phyloP scores from a whole-genome alignment of 2,888 invertebrate genomes.

The Eugnorisma glareosa region DNA sequence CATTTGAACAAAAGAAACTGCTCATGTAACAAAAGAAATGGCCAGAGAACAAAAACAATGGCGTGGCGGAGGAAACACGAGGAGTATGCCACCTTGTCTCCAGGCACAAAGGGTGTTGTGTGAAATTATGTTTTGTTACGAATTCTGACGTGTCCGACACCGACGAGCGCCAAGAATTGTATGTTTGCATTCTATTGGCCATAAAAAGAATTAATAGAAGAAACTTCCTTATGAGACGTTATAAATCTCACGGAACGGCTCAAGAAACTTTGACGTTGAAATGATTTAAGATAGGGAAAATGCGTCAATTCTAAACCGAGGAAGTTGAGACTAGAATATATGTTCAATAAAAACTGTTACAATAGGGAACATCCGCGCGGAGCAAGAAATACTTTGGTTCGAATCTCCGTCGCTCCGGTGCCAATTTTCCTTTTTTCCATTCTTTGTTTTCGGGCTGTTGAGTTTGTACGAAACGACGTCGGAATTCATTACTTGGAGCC shows the following conservation, averaged over 20 bases:
- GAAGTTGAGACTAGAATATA: conserved; percentile 70
- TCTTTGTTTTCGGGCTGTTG: conserved; percentile 82
- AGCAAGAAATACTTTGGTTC: conserved; percentile 76
- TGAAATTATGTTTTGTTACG: conserved; percentile 79
- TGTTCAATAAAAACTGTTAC: conserved; percentile 72
- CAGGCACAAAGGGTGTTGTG: conserved; percentile 82
- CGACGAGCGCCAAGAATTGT: conserved; percentile 57
- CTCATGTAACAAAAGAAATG: conserved; percentile 80
- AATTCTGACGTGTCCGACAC: conserved; percentile 72
- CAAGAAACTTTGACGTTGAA: conserved; percentile 58
- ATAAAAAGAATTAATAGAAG: conserved; percentile 57
- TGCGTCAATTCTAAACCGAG: conserved; percentile 58
- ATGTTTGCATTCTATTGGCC: conserved; percentile 58
- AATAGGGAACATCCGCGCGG: conserved; percentile 62
- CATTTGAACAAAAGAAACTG: conserved; percentile 76
- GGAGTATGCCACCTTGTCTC: conserved; percentile 73
- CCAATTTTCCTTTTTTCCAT: conserved; percentile 78
- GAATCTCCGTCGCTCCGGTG: conserved; percentile 77
- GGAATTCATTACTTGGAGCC: conserved; percentile 72
- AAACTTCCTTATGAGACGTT: conserved; percentile 54
- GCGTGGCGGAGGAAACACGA: conserved; percentile 72
- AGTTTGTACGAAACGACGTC: conserved; percentile 77
- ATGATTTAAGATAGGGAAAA: conserved; percentile 57
- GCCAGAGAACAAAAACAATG: conserved; percentile 79
- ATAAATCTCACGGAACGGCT: conserved; percentile 54